Percentiles rank a stretch among this genome's conserved stretches.
These are phyloP conservation scores for Psettodes erumei DNA, from an alignment of 2,113 vertebrate species.

Conservation along the genomic window DNA sequence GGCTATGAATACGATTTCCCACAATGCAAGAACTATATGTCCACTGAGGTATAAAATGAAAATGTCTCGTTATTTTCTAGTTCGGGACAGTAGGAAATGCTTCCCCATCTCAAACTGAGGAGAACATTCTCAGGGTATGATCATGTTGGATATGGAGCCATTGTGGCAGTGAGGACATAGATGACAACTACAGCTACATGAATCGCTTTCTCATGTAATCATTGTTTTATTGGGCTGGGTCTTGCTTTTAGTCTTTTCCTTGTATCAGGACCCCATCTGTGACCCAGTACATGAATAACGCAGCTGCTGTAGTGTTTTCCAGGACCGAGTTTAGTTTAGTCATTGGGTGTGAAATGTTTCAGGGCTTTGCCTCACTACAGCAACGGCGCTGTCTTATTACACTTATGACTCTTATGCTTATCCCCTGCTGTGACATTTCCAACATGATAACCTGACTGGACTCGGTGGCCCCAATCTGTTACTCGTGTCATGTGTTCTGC, in stretches of 20 bases:
- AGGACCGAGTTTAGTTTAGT: slow-evolving; percentile 7
- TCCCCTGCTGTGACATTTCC: slow-evolving; percentile 21
- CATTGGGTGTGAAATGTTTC: slow-evolving; percentile 11
- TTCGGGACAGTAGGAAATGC: slow-evolving; percentile 49
- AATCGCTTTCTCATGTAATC: slow-evolving; percentile 38
- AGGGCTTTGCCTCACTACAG: slow-evolving; percentile 7
- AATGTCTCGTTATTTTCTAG: slow-evolving; percentile 68
- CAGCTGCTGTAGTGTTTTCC: background rate
- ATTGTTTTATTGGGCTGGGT: slow-evolving; percentile 43
- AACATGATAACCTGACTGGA: slow-evolving; percentile 33
- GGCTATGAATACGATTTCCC: slow-evolving; percentile 71
- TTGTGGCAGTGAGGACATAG: slow-evolving; percentile 33
- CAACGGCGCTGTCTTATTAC: slow-evolving; percentile 9
- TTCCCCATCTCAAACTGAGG: slow-evolving; percentile 34
- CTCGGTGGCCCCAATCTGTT: slow-evolving; percentile 22
- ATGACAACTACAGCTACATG: slow-evolving; percentile 37
- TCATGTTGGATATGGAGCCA: slow-evolving; percentile 23
- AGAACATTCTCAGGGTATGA: slow-evolving; percentile 26
- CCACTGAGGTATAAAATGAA: slow-evolving; percentile 74
- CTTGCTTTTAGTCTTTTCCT: slow-evolving; percentile 28
- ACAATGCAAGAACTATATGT: slow-evolving; percentile 59
- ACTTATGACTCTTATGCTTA: background rate
- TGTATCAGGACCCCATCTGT: slow-evolving; percentile 8
- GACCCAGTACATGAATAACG: slow-evolving; percentile 1
- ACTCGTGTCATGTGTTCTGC: slow-evolving; percentile 26